phyloP scores from a whole-genome alignment of 2,888 invertebrate species.

The Empis livida region DNA sequence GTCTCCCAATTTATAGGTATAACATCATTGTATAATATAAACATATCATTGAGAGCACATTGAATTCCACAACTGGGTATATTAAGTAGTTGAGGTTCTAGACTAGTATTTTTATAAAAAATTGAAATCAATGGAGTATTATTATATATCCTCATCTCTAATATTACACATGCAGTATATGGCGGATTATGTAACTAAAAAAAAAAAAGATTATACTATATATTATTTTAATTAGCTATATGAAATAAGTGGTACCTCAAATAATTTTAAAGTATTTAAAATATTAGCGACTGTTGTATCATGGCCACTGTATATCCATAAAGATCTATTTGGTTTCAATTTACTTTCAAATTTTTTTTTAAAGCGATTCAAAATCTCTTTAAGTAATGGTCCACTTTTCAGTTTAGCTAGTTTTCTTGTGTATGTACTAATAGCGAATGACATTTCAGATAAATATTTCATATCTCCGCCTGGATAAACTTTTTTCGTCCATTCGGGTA shows the following conservation, averaged over 20 bases:
- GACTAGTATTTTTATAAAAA: slow-evolving; percentile 53
- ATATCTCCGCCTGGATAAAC: slow-evolving; percentile 54
- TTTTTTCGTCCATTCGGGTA: slow-evolving; percentile 54
- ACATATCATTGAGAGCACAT: slow-evolving; percentile 50
- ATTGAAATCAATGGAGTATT: slow-evolving; percentile 36
- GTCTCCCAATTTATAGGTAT: slow-evolving; percentile 50
- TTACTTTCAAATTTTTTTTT: slow-evolving; percentile 33
- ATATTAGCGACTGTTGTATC: slow-evolving; percentile 67
- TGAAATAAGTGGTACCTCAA: slow-evolving; percentile 32
- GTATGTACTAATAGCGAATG: slow-evolving; percentile 43
- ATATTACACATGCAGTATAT: slow-evolving; percentile 53
- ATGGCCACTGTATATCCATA: slow-evolving; percentile 68
- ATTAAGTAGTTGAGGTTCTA: slow-evolving; percentile 43
- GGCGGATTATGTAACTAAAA: slow-evolving; percentile 45
- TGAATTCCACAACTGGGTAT: slow-evolving; percentile 50
- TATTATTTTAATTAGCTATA: too few species aligned
- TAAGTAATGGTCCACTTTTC: slow-evolving; percentile 52
- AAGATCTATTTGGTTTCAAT: slow-evolving; percentile 40
- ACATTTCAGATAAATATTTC: slow-evolving; percentile 46
- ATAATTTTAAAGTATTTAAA: slow-evolving; percentile 56
- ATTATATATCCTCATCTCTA: slow-evolving; percentile 48
- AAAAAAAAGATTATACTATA: too few species aligned
- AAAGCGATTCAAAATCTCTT: slow-evolving; percentile 54
- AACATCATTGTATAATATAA: slow-evolving; percentile 44
- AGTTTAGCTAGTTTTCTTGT: slow-evolving; percentile 45